These are phyloP conservation scores for Eupithecia pulchellata DNA, from an alignment of 2,888 invertebrate genomes.

Conservation along the genomic window DNA sequence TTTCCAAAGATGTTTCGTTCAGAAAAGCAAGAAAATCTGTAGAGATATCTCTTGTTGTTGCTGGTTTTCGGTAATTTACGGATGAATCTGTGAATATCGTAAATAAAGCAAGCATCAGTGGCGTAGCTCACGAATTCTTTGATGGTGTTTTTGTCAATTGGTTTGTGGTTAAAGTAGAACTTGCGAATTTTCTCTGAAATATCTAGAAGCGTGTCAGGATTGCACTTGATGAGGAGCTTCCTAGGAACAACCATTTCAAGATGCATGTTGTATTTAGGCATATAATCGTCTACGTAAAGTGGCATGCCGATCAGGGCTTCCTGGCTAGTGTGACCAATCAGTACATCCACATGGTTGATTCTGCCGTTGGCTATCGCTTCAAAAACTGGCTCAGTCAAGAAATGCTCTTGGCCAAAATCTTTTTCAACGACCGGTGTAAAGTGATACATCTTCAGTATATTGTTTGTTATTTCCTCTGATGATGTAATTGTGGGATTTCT, in stretches of 20 bases:
- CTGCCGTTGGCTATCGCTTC: constrained; percentile 61
- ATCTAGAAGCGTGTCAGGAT: constrained; percentile 44
- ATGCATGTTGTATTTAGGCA: constrained; percentile 43
- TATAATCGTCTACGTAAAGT: constrained; percentile 26
- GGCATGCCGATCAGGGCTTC: constrained; percentile 76
- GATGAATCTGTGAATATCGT: constrained; percentile 49
- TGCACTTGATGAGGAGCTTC: constrained; percentile 46
- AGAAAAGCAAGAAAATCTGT: constrained; percentile 54
- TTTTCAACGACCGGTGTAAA: constrained; percentile 54
- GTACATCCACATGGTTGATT: constrained; percentile 82
- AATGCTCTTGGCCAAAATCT: constrained; percentile 49
- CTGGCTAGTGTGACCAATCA: constrained; percentile 88
- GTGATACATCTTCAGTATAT: constrained; percentile 38
- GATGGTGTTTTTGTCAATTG: constrained; percentile 42
- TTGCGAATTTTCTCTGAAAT: constrained; percentile 46
- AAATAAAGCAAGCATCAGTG: constrained; percentile 44
- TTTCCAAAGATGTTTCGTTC: constrained; percentile 54
- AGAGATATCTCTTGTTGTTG: constrained; percentile 50
- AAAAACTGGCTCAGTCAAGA: constrained; percentile 47
- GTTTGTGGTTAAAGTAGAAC: constrained; percentile 49
- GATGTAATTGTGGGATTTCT: constrained; percentile 42
- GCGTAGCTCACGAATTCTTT: constrained; percentile 46
- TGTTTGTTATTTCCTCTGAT: constrained; percentile 36
- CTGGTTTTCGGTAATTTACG: constrained; percentile 39
- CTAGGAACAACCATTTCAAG: constrained; percentile 51